Evolutionary conservation across 2,797 vertebrate genomes (phyloP).

Genomic region (Petrocephalus schoutedeni): DNA sequence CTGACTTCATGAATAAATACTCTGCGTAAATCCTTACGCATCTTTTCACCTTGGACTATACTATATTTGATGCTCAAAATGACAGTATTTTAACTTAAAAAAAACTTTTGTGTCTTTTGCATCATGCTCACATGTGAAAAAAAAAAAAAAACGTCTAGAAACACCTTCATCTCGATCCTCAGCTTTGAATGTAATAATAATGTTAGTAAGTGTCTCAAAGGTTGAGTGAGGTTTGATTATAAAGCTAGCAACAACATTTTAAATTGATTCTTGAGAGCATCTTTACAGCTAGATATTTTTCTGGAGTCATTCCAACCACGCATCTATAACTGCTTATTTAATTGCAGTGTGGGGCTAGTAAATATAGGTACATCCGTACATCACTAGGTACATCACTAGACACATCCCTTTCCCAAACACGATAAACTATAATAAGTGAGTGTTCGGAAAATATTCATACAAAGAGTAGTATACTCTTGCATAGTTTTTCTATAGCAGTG

Average conservation of each 20-base stretch:
- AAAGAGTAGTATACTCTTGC: neutral
- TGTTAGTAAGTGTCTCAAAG: neutral
- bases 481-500: neutral
- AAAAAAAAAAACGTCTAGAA: conserved; percentile 46
- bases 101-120: conserved; percentile 41
- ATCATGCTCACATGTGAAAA: conserved; percentile 39
- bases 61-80: conserved; percentile 44
- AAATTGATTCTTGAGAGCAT: neutral
- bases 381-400: neutral
- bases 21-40: conserved; percentile 24
- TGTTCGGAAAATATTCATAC: neutral
- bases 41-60: conserved; percentile 34
- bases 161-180: neutral
- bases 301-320: neutral
- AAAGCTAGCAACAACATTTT: neutral
- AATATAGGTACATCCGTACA: neutral
- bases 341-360: neutral
- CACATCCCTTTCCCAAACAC: neutral
- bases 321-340: neutral
- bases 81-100: conserved; percentile 47
- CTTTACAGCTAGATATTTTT: neutral
- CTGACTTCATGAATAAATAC: conserved; percentile 29
- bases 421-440: neutral
- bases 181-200: neutral
- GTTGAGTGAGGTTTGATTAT: neutral